Percentiles rank a stretch among this genome's conserved stretches.
Conservation (phyloP, 2,797 vertebrate species). For the Sebastiscus tertius region DNA sequence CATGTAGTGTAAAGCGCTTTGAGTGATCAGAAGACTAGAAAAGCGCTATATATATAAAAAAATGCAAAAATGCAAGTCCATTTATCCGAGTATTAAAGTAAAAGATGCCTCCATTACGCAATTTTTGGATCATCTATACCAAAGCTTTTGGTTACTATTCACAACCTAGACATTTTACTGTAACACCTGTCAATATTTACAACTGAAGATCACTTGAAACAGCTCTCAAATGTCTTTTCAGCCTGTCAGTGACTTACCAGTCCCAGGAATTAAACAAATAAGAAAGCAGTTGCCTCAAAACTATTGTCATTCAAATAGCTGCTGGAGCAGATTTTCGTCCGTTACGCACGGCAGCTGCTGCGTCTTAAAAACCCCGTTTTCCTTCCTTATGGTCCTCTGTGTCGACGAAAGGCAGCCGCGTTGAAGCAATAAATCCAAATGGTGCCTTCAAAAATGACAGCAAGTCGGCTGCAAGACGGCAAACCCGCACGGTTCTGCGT, state of each 20-base stretch:
- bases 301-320: constrained; percentile 53
- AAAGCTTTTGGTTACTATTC: constrained; percentile 9
- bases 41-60: too few relatives aligned
- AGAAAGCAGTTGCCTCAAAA: constrained; percentile 20
- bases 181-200: constrained; percentile 67
- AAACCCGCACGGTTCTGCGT: constrained; percentile 20
- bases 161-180: constrained; percentile 4
- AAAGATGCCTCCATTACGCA: constrained; percentile 19
- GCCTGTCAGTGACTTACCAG: constrained; percentile 3
- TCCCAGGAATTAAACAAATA: constrained; percentile 13
- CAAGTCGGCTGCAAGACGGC: constrained; percentile 14
- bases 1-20: too few relatives aligned
- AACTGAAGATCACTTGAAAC: constrained; percentile 29
- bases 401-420: neutral
- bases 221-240: constrained; percentile 22
- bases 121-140: constrained; percentile 23
- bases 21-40: too few relatives aligned
- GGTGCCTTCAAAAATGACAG: constrained; percentile 1
- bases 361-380: constrained; percentile 10
- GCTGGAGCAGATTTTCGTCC: constrained; percentile 15
- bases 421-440: constrained; percentile 30
- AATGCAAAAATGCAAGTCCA: too few relatives aligned
- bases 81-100: neutral
- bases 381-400: constrained; percentile 8
- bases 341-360: constrained; percentile 50